Conservation (phyloP, 2,113 vertebrate genomes). For the Symphodus melops region DNA sequence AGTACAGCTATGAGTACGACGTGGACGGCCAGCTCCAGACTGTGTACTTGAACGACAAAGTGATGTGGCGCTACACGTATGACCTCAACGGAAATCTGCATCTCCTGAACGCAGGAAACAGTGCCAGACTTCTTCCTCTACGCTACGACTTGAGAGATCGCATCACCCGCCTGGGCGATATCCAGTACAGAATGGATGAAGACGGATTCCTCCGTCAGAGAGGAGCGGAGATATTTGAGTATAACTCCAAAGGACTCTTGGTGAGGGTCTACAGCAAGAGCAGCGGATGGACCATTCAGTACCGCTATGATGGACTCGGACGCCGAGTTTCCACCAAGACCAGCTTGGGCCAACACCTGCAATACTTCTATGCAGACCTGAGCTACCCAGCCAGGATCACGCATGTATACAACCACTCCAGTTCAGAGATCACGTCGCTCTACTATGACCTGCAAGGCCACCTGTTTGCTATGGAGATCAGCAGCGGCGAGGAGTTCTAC, state of each 20-base stretch:
- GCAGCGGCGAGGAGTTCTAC: slow-evolving; percentile 97
- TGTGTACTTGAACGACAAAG: slow-evolving; percentile 95
- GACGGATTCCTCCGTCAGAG: slow-evolving; percentile 96
- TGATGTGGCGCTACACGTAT: slow-evolving; percentile 97
- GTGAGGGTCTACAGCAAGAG: slow-evolving; percentile 96
- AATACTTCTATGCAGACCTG: slow-evolving; percentile 97
- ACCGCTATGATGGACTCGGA: slow-evolving; percentile 95
- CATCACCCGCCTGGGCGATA: slow-evolving; percentile 96
- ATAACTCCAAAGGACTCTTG: slow-evolving; percentile 96
- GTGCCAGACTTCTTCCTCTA: slow-evolving; percentile 89
- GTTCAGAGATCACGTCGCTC: slow-evolving; percentile 96
- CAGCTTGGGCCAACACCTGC: slow-evolving; percentile 93
- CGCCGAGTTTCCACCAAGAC: slow-evolving; percentile 94
- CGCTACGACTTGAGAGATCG: slow-evolving; percentile 95
- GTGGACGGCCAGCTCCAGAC: slow-evolving; percentile 97
- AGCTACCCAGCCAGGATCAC: slow-evolving; percentile 95
- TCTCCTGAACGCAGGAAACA: slow-evolving; percentile 92
- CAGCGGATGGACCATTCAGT: slow-evolving; percentile 93
- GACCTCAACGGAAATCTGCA: slow-evolving; percentile 99
- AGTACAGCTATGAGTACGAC: slow-evolving; percentile 95
- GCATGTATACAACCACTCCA: slow-evolving; percentile 97
- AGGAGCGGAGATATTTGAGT: slow-evolving; percentile 95
- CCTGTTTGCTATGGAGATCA: slow-evolving; percentile 98
- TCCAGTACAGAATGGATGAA: slow-evolving; percentile 96
- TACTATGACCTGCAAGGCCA: slow-evolving; percentile 99